Percentiles rank a stretch among this genome's conserved stretches.
phyloP scores from a whole-genome alignment of 30 jellyfish, hydroid and myxozoan genomes.

The Cassiopea andromeda region DNA sequence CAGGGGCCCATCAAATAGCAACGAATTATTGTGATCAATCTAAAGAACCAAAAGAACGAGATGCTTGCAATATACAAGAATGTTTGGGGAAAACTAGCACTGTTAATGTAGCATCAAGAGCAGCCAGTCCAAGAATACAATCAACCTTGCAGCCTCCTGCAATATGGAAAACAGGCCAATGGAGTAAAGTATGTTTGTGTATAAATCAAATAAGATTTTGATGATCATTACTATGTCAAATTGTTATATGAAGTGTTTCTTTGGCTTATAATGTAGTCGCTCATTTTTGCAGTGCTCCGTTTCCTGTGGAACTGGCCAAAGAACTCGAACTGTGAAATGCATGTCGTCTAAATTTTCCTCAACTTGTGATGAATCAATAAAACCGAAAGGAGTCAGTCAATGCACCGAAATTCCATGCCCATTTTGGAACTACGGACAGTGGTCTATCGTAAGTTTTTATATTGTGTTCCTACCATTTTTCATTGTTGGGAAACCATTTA shows the following conservation, averaged over 20 bases:
- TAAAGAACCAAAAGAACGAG: slow-evolving; percentile 72
- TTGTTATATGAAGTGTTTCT: no score
- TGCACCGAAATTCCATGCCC: slow-evolving; percentile 92
- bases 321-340: slow-evolving; percentile 64
- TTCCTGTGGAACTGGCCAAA: slow-evolving; percentile 86
- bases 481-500: neutral
- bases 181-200: slow-evolving; percentile 67
- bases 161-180: slow-evolving; percentile 69
- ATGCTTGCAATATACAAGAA: slow-evolving; percentile 67
- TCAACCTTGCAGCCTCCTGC: slow-evolving; percentile 16
- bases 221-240: neutral
- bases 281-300: slow-evolving; percentile 78
- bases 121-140: slow-evolving; percentile 13
- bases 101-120: slow-evolving; percentile 1
- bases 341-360: slow-evolving; percentile 34
- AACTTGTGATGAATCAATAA: slow-evolving; percentile 48
- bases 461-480: neutral
- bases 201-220: neutral
- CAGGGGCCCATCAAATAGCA: slow-evolving; percentile 73
- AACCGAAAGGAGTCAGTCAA: slow-evolving; percentile 39
- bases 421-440: slow-evolving; percentile 92
- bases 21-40: slow-evolving; percentile 64
- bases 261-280: no score
- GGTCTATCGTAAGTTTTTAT: slow-evolving; percentile 80
- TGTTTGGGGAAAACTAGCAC: slow-evolving; percentile 42